phyloP scores from a whole-genome alignment of 2,888 invertebrate species.

The Eledone cirrhosa region DNA sequence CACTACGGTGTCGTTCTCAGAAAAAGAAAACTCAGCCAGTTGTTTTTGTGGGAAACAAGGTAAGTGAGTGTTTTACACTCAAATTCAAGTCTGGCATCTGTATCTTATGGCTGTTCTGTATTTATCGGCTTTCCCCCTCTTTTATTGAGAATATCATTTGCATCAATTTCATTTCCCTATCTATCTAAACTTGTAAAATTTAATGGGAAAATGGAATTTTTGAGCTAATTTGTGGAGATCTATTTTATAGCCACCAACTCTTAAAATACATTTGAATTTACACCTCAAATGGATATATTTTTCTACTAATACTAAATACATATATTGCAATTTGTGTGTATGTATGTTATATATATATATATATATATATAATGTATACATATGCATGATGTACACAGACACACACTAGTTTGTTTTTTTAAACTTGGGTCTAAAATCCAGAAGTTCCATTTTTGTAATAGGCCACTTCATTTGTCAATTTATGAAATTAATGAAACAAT shows the following conservation, averaged over 20 bases:
- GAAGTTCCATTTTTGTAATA: background rate
- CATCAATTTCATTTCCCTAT: background rate
- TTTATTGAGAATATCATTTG: conserved; percentile 4
- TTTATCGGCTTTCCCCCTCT: background rate
- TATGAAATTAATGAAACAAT: background rate
- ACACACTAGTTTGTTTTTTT: too few relatives aligned
- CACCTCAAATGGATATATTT: too few relatives aligned
- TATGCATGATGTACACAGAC: too few relatives aligned
- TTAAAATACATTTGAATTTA: too few relatives aligned
- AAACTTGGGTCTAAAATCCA: too few relatives aligned
- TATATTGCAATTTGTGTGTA: too few relatives aligned
- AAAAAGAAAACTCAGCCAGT: conserved; percentile 15
- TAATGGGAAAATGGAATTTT: background rate
- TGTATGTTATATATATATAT: too few relatives aligned
- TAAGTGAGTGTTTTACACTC: conserved; percentile 10
- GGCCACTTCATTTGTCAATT: background rate
- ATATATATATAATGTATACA: too few relatives aligned
- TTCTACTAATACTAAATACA: too few relatives aligned
- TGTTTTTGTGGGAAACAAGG: conserved; percentile 10
- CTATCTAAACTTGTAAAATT: too few relatives aligned
- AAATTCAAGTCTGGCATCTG: background rate
- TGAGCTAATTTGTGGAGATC: background rate
- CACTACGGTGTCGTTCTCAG: conserved; percentile 8
- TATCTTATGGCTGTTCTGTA: background rate
- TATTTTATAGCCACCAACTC: background rate